phyloP scores from a whole-genome alignment of 2,113 vertebrate genomes.

The Perca flavescens region DNA sequence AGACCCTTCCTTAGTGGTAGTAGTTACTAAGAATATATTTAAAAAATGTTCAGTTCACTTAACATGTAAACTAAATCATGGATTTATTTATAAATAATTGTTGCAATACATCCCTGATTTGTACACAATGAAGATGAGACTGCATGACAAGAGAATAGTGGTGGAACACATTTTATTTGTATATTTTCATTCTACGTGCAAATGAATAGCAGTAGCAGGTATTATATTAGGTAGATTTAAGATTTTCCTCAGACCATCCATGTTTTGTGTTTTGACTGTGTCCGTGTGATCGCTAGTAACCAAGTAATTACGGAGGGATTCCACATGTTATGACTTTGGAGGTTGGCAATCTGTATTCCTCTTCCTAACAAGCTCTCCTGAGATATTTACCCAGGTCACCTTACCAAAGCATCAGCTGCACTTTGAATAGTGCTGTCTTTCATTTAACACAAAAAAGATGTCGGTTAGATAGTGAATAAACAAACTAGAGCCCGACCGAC shows the following conservation, averaged over 20 bases:
- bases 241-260: not conserved
- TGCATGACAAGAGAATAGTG: not conserved
- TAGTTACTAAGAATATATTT: not conserved
- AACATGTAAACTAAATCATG: not conserved
- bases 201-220: not conserved
- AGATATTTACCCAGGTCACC: slow-evolving; percentile 30
- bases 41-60: not conserved
- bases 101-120: no score
- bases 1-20: no score
- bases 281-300: slow-evolving; percentile 15
- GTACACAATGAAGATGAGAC: not conserved
- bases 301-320: slow-evolving; percentile 10
- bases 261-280: slow-evolving; percentile 20
- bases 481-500: no score
- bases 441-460: not conserved
- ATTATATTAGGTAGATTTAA: not conserved
- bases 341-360: not conserved
- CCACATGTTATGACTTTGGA: not conserved
- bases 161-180: not conserved
- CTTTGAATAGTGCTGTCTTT: not conserved
- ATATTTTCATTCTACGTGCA: not conserved
- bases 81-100: no score
- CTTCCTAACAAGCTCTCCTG: slow-evolving; percentile 70
- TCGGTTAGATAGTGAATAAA: not conserved
- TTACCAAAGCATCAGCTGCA: slow-evolving; percentile 4